Evolutionary conservation across 2,113 vertebrate genomes (phyloP).

Genomic region (Myiagra hebetior): DNA sequence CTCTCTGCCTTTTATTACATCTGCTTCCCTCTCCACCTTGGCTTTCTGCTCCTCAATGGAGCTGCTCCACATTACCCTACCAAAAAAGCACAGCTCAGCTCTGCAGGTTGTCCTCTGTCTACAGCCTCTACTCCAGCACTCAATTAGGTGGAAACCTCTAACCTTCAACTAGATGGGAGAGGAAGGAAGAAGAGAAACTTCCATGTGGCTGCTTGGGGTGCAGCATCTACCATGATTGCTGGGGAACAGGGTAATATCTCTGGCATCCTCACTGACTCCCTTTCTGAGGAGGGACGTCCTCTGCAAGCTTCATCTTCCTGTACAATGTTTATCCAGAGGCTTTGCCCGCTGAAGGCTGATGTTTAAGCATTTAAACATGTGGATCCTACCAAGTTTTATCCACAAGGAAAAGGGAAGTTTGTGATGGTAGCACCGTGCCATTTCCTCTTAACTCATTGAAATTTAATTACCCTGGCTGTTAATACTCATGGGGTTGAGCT

Average conservation of each 20-base stretch:
- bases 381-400: not conserved
- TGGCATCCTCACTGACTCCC: not conserved
- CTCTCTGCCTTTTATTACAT: not conserved
- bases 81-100: not conserved
- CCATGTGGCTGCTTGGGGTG: not conserved
- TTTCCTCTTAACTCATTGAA: not conserved
- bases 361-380: not conserved
- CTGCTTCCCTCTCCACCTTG: not conserved
- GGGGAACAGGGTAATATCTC: not conserved
- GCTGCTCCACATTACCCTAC: rapidly evolving
- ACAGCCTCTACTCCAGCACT: not conserved
- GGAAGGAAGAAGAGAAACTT: not conserved
- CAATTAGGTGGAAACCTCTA: not conserved
- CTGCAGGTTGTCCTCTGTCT: not conserved
- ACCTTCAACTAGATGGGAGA: not conserved
- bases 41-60: not conserved
- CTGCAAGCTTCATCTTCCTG: not conserved
- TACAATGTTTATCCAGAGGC: not conserved
- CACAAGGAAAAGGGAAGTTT: not conserved
- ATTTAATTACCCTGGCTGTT: not conserved
- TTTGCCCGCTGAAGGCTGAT: not conserved
- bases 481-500: not conserved
- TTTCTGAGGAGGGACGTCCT: not conserved
- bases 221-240: not conserved
- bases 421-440: not conserved